These are phyloP conservation scores for Biston betularia DNA, from an alignment of 2,888 invertebrate species.

Conservation along the genomic window DNA sequence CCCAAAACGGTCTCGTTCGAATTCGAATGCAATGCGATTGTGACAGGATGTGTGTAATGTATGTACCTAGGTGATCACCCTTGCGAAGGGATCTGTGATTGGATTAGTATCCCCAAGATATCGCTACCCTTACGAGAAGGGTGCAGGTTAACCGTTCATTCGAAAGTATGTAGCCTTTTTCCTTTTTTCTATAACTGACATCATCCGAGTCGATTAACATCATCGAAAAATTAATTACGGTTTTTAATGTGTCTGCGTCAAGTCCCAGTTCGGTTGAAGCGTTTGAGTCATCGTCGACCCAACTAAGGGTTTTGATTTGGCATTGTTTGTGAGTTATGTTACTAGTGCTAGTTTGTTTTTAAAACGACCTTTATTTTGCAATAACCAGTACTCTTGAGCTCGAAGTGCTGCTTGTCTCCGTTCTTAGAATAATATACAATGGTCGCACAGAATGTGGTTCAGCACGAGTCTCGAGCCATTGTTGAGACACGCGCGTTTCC, in stretches of 20 bases:
- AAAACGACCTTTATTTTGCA: constrained; percentile 34
- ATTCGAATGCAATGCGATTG: background rate
- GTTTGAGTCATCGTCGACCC: constrained; percentile 23
- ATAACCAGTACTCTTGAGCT: constrained; percentile 27
- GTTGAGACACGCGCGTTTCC: constrained; percentile 82
- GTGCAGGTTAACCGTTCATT: constrained; percentile 48
- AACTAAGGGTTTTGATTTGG: constrained; percentile 29
- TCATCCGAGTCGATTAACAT: background rate
- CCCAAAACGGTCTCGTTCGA: background rate
- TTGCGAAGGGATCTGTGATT: constrained; percentile 65
- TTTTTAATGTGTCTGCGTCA: constrained; percentile 18
- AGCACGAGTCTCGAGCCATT: constrained; percentile 76
- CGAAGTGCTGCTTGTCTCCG: constrained; percentile 54
- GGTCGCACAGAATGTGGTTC: constrained; percentile 72
- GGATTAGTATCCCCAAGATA: constrained; percentile 71
- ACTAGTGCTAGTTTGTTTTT: constrained; percentile 29
- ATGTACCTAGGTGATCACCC: constrained; percentile 40
- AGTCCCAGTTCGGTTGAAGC: constrained; percentile 17
- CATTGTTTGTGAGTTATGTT: constrained; percentile 31
- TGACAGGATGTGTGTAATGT: constrained; percentile 13
- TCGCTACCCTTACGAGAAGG: constrained; percentile 51
- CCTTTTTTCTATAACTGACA: constrained; percentile 7
- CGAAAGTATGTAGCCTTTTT: constrained; percentile 21
- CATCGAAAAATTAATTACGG: constrained; percentile 7
- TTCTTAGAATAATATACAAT: constrained; percentile 79